Base-by-base conservation (phyloP, 2,113 vertebrate genomes). In the Electrona antarctica region DNA sequence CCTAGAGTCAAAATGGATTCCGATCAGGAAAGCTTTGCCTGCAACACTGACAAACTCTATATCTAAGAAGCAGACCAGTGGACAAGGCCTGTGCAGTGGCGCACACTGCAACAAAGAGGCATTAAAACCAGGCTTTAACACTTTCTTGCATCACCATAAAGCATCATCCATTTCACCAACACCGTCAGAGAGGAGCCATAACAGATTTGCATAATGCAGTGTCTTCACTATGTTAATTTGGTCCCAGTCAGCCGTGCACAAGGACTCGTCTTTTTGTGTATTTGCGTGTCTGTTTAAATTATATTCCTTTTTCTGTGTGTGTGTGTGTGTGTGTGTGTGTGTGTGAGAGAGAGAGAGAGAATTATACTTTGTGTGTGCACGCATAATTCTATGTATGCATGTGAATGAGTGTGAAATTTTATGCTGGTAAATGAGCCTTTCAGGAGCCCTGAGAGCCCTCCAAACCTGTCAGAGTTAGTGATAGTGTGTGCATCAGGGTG, bases 141-240 rank as follows among this genome's bases (percentile, higher is more conserved):
- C 87, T 79, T 77, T 90, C 81, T 85, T 81, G 78, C 83, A 89
- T 90, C 82, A 89, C 85, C 86, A 78, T 89, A 87, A 91, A 89
- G 79, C 87, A 89, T 88, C 80, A 83, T 89, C 88, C 89, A 84
- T 88, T 91, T 90, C 84, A 77, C 63, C 75, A 69, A 80, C 62
- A 33, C 80, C 61, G 83, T 85, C 82, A 84, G 78, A 85, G 69
- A 85, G 85, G 70, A 88, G 82, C 75, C 84, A 78, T 77, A 77
- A 74, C 33, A 64, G 78, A 89, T 92, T 87, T 87, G 85, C 91
- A 91, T 92, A 90, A 91, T 88, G 89, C 88, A 85, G 81, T 60
- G 82, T 86, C 87, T 76, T 85, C 87, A 89, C 71, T 88, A 88
- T 87, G 88, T 69, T 87, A 89, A 90, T 89, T 82, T 72, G 33